These are phyloP conservation scores for Crax fasciolata DNA, from an alignment of 2,797 vertebrate genomes.

Conservation along the genomic window DNA sequence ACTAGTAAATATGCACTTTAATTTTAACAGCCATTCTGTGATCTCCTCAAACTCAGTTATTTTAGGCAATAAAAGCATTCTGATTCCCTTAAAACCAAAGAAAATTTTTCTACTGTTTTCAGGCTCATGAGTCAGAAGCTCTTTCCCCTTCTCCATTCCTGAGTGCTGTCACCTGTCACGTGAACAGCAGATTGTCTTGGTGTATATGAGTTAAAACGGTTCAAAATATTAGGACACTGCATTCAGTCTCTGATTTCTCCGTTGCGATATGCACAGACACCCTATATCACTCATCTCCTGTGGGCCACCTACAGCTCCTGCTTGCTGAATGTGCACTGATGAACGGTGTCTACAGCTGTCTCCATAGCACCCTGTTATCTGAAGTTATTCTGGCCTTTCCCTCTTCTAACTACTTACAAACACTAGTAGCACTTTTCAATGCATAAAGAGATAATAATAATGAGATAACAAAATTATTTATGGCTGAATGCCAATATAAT, in stretches of 20 bases:
- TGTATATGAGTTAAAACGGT: not conserved
- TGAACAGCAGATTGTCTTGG: not conserved
- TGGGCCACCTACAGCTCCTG: not conserved
- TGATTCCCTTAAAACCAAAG: not conserved
- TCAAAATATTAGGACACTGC: not conserved
- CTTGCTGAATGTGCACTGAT: not conserved
- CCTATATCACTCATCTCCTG: not conserved
- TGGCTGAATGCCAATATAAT: not conserved
- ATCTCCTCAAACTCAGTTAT: not conserved
- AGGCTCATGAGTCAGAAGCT: not conserved
- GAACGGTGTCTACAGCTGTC: not conserved
- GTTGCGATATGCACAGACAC: not conserved
- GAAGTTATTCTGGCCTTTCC: not conserved
- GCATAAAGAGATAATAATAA: not conserved
- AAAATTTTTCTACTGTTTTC: not conserved
- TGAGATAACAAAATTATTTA: not conserved
- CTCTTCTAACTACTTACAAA: not conserved
- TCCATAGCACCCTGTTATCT: not conserved
- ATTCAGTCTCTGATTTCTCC: not conserved
- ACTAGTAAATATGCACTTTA: not conserved
- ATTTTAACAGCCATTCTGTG: not conserved
- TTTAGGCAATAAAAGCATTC: not conserved
- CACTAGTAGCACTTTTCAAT: not conserved
- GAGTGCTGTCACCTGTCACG: accelerated
- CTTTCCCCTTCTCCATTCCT: not conserved